phyloP scores from a whole-genome alignment of 1,140 invertebrate species.

The Ericerus pela region DNA sequence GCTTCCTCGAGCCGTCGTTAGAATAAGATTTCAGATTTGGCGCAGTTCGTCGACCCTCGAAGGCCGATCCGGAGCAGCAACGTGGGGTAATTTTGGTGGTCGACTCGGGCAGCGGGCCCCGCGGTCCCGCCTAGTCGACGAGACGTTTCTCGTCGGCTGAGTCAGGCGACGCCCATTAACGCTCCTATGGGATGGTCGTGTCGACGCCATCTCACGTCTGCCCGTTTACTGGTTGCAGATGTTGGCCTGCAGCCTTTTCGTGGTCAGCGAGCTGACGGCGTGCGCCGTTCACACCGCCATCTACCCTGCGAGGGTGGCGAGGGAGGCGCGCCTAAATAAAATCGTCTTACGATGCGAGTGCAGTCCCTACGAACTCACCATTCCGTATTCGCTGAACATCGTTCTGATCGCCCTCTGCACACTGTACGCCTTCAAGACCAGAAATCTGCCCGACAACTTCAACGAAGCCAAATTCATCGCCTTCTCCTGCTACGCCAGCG shows the following conservation, averaged over 20 bases:
- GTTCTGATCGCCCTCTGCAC: constrained; percentile 65
- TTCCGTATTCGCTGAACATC: constrained; percentile 63
- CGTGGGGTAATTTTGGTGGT: too few relatives aligned
- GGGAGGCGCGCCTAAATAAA: neutral
- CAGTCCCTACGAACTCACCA: constrained; percentile 34
- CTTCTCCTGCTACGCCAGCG: constrained; percentile 76
- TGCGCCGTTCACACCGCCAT: neutral
- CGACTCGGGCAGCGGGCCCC: too few relatives aligned
- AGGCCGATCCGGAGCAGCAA: too few relatives aligned
- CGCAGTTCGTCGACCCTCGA: too few relatives aligned
- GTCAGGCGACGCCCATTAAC: too few relatives aligned
- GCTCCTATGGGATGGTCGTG: too few relatives aligned
- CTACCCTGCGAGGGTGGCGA: neutral
- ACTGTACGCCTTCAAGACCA: constrained; percentile 68
- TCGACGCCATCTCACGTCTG: neutral
- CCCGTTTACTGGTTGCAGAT: neutral
- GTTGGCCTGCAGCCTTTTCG: neutral
- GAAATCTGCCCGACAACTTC: constrained; percentile 78
- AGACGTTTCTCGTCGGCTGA: too few relatives aligned
- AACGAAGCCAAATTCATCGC: constrained; percentile 74
- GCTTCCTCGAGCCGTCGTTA: too few relatives aligned
- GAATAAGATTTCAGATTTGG: too few relatives aligned
- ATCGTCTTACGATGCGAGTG: neutral
- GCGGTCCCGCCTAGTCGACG: too few relatives aligned
- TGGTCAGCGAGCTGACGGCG: neutral